Evolutionary conservation across 2,113 vertebrate genomes (phyloP).

Genomic region (Panthera tigris): DNA sequence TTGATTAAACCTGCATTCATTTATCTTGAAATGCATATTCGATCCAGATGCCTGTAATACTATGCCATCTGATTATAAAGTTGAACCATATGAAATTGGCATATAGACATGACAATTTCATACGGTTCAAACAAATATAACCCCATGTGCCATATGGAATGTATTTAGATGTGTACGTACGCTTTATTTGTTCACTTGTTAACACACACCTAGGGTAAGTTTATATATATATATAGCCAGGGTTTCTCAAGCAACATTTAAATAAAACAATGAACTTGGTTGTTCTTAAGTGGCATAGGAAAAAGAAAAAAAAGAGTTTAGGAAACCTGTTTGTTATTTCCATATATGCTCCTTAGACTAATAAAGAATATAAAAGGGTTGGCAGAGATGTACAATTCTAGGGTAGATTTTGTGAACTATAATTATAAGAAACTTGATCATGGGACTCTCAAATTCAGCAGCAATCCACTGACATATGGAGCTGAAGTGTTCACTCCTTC

Average conservation of each 20-base stretch:
- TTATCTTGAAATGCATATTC: background rate
- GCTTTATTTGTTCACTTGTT: background rate
- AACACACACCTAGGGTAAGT: background rate
- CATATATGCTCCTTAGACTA: background rate
- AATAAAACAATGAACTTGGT: background rate
- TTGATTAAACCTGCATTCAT: background rate
- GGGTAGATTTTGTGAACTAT: no score
- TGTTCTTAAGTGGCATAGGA: background rate
- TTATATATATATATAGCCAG: background rate
- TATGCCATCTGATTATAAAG: background rate
- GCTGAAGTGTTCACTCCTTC: background rate
- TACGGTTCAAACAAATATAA: background rate
- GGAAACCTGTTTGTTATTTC: background rate
- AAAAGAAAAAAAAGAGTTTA: background rate
- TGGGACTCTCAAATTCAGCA: no score
- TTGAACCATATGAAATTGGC: background rate
- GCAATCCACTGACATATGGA: fast-evolving
- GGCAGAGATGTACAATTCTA: background rate
- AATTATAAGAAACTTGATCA: background rate
- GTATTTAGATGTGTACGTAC: background rate
- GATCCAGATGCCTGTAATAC: background rate
- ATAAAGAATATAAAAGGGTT: background rate
- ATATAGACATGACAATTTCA: background rate
- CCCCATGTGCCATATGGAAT: background rate
- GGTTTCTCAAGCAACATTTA: background rate